Base-by-base conservation (phyloP, 1,140 invertebrate genomes). In the Leptinotarsa lineolata region DNA sequence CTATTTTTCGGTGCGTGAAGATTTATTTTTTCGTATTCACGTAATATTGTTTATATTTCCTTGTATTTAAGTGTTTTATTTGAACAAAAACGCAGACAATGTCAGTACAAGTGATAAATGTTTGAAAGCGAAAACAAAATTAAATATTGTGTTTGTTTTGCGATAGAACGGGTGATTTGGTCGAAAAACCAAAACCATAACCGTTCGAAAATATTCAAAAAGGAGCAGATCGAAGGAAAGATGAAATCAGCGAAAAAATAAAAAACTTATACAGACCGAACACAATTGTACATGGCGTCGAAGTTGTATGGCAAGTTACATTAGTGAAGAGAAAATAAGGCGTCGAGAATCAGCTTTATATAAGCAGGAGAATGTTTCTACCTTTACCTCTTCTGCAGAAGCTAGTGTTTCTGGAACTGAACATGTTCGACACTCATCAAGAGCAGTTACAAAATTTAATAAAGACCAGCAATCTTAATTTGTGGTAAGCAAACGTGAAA, bases 261-360 rank as follows among this genome's bases (percentile, higher is more conserved):
- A 21, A 64, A 46, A 72, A 65, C n/a, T 46, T 6, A 65, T 30
- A 45, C 60, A 46, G 45, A 46, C 45, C 13, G 45, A 46, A 46
- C 45, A 46, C 45, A 46, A 66, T 39, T 24, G 13, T 69, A 20
- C 46, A 11, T 70, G 73, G 73, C 73, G 70, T 70, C 67, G 68
- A 74, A 44, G 15, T 70, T 74, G 45, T 46, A 46, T 46, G 45
- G 45, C 45, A 46, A 46, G 45, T 13, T 46, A 46, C 44, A 69
- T 70, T 16, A 74, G 67, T 74, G 68, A 74, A 64, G 68, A 74
- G 18, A 74, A 74, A 74, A 70, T 74, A 4, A 70, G 68, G 67
- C 73, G 72, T n/a, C 72, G 45, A 73, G 72, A 73, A 68, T 11
- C 68, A 72, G 22, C 72, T 22, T 73, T 73, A 60, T 13, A 2